Base-by-base conservation (phyloP, 2,113 vertebrate species). In the Mastomys natalensis region DNA sequence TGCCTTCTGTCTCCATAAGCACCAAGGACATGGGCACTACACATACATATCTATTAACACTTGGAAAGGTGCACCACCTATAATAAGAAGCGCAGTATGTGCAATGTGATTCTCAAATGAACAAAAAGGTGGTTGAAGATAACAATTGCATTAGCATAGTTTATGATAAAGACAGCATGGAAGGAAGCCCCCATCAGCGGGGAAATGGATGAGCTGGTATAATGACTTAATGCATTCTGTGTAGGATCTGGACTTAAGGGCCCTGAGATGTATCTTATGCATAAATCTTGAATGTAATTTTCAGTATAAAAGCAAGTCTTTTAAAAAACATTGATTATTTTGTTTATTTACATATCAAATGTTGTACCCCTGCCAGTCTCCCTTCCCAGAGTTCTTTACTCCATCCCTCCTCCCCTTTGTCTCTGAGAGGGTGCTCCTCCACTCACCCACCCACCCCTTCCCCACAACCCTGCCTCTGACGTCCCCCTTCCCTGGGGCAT, bases 271-370 rank as follows among this genome's bases (percentile, higher is more conserved):
- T 15, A 68, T 51, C 16, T 90, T 77, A 34, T 29, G 11, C 13
- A 24, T 64, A 55, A 74, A 80, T 89, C 51, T 45, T 16, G 82
- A 78, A 62, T 55, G 43, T 60, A 45, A 94, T 48, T 96, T 92
- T 53, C 19, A 72, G 55, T 48, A 24, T 84, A 85, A 62, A 68
- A 70, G 37, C 11, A 66, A 77, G 12, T 77, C 37, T 66, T 87
- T 68, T 15, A 68, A 68, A 68, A 68, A 68, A 34, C 31, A 68
- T 34, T 31, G 19, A 62, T 62, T 64, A 31, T 34, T 34, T 68
- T 68, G 1, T 34, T 68, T 10, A 31, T 68, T 68, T 68, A 68
- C 31, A 68, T 68, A 34, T 13, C 31, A 68, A 68, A 34, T 34
- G 31, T 68, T 66, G 64, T 66, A 12, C 66, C 12, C 66, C 1